Base-by-base conservation (phyloP, 2,888 invertebrate genomes). In the Drosophila leonis region DNA sequence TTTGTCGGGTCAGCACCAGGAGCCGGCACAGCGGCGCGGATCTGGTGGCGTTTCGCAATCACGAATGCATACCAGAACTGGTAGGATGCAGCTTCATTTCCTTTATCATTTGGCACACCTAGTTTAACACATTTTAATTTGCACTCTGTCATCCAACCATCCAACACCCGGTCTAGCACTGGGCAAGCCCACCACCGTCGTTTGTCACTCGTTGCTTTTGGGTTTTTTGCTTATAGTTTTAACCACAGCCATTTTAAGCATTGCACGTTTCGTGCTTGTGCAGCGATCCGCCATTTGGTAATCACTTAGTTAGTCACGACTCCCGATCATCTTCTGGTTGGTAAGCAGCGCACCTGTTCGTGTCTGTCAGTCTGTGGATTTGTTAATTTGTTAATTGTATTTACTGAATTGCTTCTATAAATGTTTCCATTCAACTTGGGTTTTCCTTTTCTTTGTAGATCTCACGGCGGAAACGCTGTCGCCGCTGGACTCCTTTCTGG, bases 401-500 rank as follows among this genome's bases (percentile, higher is more conserved):
- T 42, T 9, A 7, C 12, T 42, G 1, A 29, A 13, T n/a, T 15
- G 15, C 9, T 8, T 35, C 0, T 6, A 39, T 24, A 27, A 18
- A 12, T 18, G 4, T 4, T 7, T 39, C 0, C n/a, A 15, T 9
- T 15, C 6, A 9, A 37, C 10, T 31, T 2, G 5, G 8, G 37
- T 62, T 4, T 7, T 27, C 0, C 29, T 12, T 39, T 6, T 39
- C 54, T n/a, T 80, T 92, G n/a, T 88, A 96, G 97, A 96, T 64
- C 94, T 96, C 78, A 95, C 96, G 20, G 96, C 96, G 12, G 96
- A 96, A 90, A 95, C 91, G 95, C 63, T 94, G 95, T 97, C 97
- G 8, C 97, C 97, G 0, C 93, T 97, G 75, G 97, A 97, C 91
- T 97, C 97, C 7, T 97, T 97, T 91, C 94, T 97, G 68, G 97